These are phyloP conservation scores for Neotragus pygmaeus DNA, from an alignment of 2,113 vertebrate species.

Conservation along the genomic window DNA sequence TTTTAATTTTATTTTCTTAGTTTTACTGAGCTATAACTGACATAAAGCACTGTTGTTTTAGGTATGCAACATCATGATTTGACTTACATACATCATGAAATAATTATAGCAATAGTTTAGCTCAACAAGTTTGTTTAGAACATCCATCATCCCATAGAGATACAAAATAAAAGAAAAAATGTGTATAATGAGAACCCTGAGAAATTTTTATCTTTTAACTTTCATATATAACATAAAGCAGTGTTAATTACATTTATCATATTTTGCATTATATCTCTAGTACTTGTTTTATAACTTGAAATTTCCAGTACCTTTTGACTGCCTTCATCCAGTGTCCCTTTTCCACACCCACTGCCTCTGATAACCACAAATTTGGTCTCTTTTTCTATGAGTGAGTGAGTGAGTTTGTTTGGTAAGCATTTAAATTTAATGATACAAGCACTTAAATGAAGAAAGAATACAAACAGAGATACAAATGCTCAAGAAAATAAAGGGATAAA, in stretches of 20 bases:
- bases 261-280: background rate
- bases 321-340: background rate
- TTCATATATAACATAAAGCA: background rate
- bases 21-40: background rate
- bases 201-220: no score
- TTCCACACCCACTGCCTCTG: background rate
- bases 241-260: background rate
- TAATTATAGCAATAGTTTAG: background rate
- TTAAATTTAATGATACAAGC: background rate
- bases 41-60: background rate
- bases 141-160: background rate
- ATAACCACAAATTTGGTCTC: background rate
- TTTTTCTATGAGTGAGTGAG: background rate
- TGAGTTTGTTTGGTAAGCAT: background rate
- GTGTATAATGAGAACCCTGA: background rate
- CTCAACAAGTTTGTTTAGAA: background rate
- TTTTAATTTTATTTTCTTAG: background rate
- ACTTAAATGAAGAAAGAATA: background rate
- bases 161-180: background rate
- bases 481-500: background rate
- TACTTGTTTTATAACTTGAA: background rate
- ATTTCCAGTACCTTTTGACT: background rate
- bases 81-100: background rate
- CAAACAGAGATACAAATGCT: background rate
- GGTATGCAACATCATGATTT: background rate